Evolutionary conservation across 2,888 invertebrate species (phyloP).

Genomic region (Cremastinae sp.): DNA sequence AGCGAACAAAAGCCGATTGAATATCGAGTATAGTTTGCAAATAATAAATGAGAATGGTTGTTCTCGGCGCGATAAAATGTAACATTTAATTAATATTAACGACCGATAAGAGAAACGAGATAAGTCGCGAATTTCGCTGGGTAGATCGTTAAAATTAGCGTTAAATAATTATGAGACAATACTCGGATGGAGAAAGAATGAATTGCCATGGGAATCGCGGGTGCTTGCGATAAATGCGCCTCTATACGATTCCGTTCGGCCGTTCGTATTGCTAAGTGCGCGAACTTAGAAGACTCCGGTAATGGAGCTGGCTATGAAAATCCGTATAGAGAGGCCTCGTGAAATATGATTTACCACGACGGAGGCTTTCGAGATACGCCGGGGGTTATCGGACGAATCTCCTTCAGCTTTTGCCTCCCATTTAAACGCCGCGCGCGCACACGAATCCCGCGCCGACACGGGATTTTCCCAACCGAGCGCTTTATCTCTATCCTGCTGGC

Average conservation of each 20-base stretch:
- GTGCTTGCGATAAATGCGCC: conserved; percentile 50
- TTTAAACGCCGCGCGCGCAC: conserved; percentile 24
- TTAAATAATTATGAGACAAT: conserved; percentile 40
- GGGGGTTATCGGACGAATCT: conserved; percentile 71
- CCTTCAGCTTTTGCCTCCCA: conserved; percentile 45
- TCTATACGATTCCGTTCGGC: conserved; percentile 30
- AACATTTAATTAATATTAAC: conserved; percentile 37
- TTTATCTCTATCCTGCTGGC: conserved; percentile 27
- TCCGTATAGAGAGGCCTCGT: conserved; percentile 57
- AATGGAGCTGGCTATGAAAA: conserved; percentile 12
- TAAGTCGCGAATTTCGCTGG: neutral
- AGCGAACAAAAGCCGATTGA: neutral
- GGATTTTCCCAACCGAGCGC: conserved; percentile 41
- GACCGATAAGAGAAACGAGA: conserved; percentile 10
- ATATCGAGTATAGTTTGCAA: neutral
- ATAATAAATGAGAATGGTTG: neutral
- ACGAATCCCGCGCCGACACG: conserved; percentile 12
- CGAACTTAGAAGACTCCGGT: neutral
- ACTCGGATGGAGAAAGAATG: conserved; percentile 13
- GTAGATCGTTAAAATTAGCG: conserved; percentile 24
- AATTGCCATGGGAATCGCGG: conserved; percentile 55
- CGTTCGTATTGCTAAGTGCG: conserved; percentile 34
- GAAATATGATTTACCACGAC: conserved; percentile 70
- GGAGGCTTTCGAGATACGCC: conserved; percentile 64
- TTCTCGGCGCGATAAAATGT: neutral